These are phyloP conservation scores for Smithornis capensis DNA, from an alignment of 2,113 vertebrate species.

Conservation along the genomic window DNA sequence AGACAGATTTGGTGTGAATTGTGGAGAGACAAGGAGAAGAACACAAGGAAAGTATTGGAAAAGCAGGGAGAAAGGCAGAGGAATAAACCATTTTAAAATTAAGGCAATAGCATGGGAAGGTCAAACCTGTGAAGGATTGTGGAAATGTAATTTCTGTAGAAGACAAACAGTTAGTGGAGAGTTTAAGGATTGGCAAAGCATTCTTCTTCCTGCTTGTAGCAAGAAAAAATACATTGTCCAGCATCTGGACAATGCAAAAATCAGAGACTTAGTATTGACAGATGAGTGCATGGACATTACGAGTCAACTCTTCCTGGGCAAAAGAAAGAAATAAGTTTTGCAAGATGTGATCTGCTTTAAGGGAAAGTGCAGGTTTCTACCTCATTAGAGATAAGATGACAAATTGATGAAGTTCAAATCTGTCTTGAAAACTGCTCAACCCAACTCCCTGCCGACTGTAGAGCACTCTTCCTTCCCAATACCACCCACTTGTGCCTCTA, in stretches of 20 bases:
- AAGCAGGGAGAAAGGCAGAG: not conserved
- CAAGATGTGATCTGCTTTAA: not conserved
- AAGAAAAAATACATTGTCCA: not conserved
- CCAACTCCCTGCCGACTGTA: rapidly evolving
- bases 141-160: not conserved
- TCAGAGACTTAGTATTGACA: not conserved
- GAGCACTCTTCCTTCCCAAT: not conserved
- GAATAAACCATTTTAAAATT: not conserved
- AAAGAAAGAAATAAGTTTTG: not conserved
- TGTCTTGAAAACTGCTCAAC: not conserved
- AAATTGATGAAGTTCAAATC: not conserved
- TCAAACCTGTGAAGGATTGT: not conserved
- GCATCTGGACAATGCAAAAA: not conserved
- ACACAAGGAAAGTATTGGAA: not conserved
- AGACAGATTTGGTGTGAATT: not conserved
- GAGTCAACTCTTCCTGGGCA: not conserved
- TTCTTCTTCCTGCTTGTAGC: not conserved
- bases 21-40: not conserved
- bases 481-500: not conserved
- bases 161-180: not conserved
- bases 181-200: not conserved
- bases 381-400: not conserved
- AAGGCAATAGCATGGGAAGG: not conserved
- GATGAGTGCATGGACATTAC: not conserved
- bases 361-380: not conserved